Evolutionary conservation across 2,797 vertebrate species (phyloP).

Genomic region (Notolabrus celidotus): DNA sequence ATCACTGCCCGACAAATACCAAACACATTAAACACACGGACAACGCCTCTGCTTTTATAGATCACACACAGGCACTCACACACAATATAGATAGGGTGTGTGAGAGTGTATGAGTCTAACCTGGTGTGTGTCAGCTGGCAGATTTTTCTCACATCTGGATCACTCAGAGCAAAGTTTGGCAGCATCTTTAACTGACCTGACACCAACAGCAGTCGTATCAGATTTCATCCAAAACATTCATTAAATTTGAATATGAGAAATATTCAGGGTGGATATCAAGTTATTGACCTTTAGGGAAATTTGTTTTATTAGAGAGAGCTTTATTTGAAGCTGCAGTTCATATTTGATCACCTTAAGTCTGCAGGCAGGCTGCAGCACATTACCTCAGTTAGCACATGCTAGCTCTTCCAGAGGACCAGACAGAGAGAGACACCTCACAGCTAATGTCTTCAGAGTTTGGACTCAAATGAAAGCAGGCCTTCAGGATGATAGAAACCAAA

Average conservation of each 20-base stretch:
- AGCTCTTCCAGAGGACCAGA: slow-evolving; percentile 40
- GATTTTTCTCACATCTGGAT: slow-evolving; percentile 59
- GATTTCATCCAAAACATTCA: neutral
- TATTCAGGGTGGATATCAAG: neutral
- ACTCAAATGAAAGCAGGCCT: slow-evolving; percentile 44
- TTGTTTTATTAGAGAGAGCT: neutral
- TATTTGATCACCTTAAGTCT: too few relatives aligned
- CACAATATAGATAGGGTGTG: neutral
- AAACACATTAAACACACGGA: slow-evolving; percentile 9
- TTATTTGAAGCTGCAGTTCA: neutral
- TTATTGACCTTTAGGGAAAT: neutral
- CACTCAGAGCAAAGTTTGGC: slow-evolving; percentile 27
- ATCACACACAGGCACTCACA: neutral
- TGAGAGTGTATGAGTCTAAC: slow-evolving; percentile 1
- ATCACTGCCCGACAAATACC: neutral
- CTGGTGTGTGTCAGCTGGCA: slow-evolving; percentile 24
- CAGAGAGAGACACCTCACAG: slow-evolving; percentile 22
- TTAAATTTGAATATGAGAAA: neutral
- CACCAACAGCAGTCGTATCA: slow-evolving; percentile 1
- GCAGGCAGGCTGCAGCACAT: neutral
- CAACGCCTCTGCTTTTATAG: neutral
- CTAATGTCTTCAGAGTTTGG: slow-evolving; percentile 23
- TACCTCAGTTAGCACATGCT: slow-evolving; percentile 48
- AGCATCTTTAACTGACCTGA: neutral
- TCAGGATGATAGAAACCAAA: slow-evolving; percentile 48